phyloP scores from a whole-genome alignment of 2,888 invertebrate genomes.

The Drosophila siamana region DNA sequence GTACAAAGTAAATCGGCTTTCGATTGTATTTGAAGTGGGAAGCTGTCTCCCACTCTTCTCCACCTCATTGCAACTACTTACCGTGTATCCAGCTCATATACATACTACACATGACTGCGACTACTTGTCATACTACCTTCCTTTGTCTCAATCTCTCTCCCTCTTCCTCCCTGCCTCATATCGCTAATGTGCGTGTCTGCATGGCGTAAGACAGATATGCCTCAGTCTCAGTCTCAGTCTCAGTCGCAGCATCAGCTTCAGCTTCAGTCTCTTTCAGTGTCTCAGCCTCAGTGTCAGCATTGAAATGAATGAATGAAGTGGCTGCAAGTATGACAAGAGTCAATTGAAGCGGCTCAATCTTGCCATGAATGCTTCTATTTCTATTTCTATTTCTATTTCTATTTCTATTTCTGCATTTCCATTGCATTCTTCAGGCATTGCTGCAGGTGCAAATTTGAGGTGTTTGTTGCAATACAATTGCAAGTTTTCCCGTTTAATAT shows the following conservation, averaged over 20 bases:
- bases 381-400: not conserved
- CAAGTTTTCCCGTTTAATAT: constrained; percentile 1
- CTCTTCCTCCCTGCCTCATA: not conserved
- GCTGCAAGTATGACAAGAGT: constrained; percentile 42
- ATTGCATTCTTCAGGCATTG: not conserved
- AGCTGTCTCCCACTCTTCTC: constrained; percentile 1
- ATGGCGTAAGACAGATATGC: constrained; percentile 39
- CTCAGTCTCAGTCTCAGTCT: not conserved
- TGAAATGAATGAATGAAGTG: constrained; percentile 45
- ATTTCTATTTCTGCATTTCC: not conserved
- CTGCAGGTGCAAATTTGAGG: not conserved
- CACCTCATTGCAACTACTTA: constrained; percentile 28
- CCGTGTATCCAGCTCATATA: constrained; percentile 15
- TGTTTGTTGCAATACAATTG: not conserved
- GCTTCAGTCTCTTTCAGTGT: constrained; percentile 2
- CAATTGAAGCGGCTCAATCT: constrained; percentile 43
- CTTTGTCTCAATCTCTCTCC: not conserved
- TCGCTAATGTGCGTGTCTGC: constrained; percentile 45
- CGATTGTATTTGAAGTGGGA: constrained; percentile 70
- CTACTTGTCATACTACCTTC: constrained; percentile 7
- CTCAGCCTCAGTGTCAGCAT: constrained; percentile 4
- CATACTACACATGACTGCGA: constrained; percentile 2
- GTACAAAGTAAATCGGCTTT: constrained; percentile 79
- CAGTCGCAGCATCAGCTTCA: constrained; percentile 7
- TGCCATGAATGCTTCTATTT: constrained; percentile 32